phyloP scores from a whole-genome alignment of 2,888 invertebrate species.

The Anagyrus pseudococci region DNA sequence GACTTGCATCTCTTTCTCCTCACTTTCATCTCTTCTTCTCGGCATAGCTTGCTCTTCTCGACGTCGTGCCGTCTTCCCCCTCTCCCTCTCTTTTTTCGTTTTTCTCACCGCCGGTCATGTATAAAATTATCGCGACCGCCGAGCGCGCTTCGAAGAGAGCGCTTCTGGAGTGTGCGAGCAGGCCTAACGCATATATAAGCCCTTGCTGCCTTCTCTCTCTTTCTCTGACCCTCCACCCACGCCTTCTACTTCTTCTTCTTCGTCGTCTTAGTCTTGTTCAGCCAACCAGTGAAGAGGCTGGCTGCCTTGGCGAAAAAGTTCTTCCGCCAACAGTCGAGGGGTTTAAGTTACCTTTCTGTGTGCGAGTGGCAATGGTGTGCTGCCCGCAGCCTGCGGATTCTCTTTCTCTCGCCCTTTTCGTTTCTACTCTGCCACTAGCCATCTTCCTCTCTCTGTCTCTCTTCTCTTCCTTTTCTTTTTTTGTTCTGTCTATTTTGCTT shows the following conservation, averaged over 20 bases:
- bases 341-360: too few relatives aligned
- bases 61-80: background rate
- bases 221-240: too few relatives aligned
- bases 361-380: too few relatives aligned
- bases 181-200: too few relatives aligned
- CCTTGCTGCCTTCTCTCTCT: background rate
- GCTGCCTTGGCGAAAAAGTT: background rate
- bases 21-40: slow-evolving; percentile 11
- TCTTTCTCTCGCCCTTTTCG: too few relatives aligned
- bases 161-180: too few relatives aligned
- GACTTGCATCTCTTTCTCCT: background rate
- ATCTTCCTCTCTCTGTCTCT: background rate
- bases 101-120: slow-evolving; percentile 2
- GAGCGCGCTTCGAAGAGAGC: too few relatives aligned
- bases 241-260: too few relatives aligned
- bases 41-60: background rate
- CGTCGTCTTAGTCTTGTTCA: background rate
- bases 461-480: too few relatives aligned
- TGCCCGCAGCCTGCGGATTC: too few relatives aligned
- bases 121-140: slow-evolving; percentile 4
- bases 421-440: too few relatives aligned
- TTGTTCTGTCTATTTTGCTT: background rate
- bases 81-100: background rate
- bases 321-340: background rate
- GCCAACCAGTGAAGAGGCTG: background rate